phyloP scores from a whole-genome alignment of 1,140 invertebrate species.

The Ceratina calcarata region DNA sequence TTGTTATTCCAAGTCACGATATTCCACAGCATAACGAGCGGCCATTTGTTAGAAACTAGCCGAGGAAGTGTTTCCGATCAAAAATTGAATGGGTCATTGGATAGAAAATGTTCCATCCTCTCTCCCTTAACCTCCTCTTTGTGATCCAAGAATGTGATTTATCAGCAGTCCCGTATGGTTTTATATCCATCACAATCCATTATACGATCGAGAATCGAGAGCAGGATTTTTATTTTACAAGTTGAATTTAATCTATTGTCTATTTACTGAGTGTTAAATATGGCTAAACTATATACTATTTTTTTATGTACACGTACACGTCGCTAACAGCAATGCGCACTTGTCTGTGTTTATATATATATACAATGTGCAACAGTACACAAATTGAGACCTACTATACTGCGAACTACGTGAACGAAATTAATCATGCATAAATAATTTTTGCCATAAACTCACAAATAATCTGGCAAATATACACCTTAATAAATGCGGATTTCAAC shows the following conservation, averaged over 20 bases:
- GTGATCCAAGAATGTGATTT: slow-evolving; percentile 11
- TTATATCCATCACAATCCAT: slow-evolving; percentile 35
- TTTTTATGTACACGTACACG: too few relatives aligned
- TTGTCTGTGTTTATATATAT: too few relatives aligned
- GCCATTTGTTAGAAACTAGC: slow-evolving; percentile 25
- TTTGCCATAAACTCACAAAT: background rate
- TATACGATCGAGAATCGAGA: slow-evolving; percentile 15
- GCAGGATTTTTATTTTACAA: background rate
- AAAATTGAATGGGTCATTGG: slow-evolving; percentile 17
- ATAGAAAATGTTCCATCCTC: background rate
- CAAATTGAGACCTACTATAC: too few relatives aligned
- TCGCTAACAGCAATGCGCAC: too few relatives aligned
- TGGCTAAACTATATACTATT: too few relatives aligned
- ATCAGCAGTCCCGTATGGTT: slow-evolving; percentile 7
- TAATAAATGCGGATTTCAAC: background rate
- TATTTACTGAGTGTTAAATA: too few relatives aligned
- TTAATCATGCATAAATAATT: too few relatives aligned
- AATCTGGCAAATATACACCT: background rate
- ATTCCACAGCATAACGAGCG: background rate
- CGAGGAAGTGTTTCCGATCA: slow-evolving; percentile 11
- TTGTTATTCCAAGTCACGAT: background rate
- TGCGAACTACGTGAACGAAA: too few relatives aligned
- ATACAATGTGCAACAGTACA: too few relatives aligned
- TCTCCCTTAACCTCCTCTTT: background rate
- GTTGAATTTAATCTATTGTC: too few relatives aligned